Evolutionary conservation across 1,140 invertebrate genomes (phyloP).

Genomic region (Mya arenaria): DNA sequence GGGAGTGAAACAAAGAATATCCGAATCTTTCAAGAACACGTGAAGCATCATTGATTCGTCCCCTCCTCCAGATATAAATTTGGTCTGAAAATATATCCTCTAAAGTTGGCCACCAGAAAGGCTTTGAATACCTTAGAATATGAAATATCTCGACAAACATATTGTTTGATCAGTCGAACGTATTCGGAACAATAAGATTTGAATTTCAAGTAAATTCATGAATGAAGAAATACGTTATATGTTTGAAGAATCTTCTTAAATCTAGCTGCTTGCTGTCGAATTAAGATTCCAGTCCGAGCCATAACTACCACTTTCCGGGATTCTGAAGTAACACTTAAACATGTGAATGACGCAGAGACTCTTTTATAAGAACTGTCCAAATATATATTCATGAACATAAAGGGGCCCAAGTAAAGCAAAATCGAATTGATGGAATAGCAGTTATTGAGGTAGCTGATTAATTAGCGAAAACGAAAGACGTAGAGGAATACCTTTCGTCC

Average conservation of each 20-base stretch:
- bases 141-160: no score
- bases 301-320: conserved; percentile 69
- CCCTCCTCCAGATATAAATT: conserved; percentile 47
- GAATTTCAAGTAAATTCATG: no score
- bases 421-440: no score
- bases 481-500: background rate
- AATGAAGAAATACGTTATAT: conserved; percentile 47
- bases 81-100: no score
- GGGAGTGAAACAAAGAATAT: conserved; percentile 68
- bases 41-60: conserved; percentile 66
- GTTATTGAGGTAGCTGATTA: background rate
- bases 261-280: conserved; percentile 74
- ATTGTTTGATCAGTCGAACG: no score
- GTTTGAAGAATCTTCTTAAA: conserved; percentile 68
- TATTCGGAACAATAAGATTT: no score
- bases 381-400: no score
- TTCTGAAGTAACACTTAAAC: background rate
- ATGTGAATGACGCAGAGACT: no score
- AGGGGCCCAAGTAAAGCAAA: no score
- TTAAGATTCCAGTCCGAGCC: conserved; percentile 74
- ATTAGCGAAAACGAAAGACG: background rate
- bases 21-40: conserved; percentile 61
- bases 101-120: no score
- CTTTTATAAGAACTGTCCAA: no score
- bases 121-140: no score